phyloP scores from a whole-genome alignment of 2,888 invertebrate genomes.

The Drepana falcataria region DNA sequence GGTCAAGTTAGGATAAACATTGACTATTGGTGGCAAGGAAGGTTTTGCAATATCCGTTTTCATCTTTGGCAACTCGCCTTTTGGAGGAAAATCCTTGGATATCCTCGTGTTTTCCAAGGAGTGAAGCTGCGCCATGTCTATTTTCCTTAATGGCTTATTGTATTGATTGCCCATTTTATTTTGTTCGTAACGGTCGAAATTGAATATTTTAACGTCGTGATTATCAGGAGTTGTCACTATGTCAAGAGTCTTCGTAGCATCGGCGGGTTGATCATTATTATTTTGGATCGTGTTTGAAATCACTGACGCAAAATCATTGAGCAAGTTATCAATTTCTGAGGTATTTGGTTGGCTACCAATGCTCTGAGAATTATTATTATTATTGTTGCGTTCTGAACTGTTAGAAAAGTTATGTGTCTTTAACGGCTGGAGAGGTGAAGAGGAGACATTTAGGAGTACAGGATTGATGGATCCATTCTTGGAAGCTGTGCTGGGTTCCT shows the following conservation, averaged over 20 bases:
- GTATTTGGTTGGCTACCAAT: conserved; percentile 53
- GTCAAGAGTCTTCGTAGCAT: conserved; percentile 32
- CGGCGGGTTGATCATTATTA: conserved; percentile 33
- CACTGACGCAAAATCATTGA: conserved; percentile 57
- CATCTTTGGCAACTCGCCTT: conserved; percentile 34
- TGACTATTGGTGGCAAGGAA: conserved; percentile 57
- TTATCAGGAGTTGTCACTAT: conserved; percentile 43
- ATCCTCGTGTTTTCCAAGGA: conserved; percentile 69
- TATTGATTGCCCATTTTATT: conserved; percentile 55
- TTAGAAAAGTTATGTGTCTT: conserved; percentile 69
- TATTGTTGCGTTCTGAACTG: conserved; percentile 63
- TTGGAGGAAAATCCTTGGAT: conserved; percentile 66
- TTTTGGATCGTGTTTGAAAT: conserved; percentile 37
- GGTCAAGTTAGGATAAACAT: conserved; percentile 70
- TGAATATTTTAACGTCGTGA: conserved; percentile 70
- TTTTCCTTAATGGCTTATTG: conserved; percentile 58
- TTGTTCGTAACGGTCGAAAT: conserved; percentile 75
- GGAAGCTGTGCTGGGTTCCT: conserved; percentile 44
- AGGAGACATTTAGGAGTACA: conserved; percentile 64
- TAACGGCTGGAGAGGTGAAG: conserved; percentile 68
- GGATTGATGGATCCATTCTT: conserved; percentile 62
- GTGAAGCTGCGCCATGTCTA: conserved; percentile 69
- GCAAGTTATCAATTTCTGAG: conserved; percentile 57
- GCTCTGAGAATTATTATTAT: conserved; percentile 56
- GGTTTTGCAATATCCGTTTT: conserved; percentile 45